Evolutionary conservation across 2,888 invertebrate genomes (phyloP).

Genomic region (Idaea straminata): DNA sequence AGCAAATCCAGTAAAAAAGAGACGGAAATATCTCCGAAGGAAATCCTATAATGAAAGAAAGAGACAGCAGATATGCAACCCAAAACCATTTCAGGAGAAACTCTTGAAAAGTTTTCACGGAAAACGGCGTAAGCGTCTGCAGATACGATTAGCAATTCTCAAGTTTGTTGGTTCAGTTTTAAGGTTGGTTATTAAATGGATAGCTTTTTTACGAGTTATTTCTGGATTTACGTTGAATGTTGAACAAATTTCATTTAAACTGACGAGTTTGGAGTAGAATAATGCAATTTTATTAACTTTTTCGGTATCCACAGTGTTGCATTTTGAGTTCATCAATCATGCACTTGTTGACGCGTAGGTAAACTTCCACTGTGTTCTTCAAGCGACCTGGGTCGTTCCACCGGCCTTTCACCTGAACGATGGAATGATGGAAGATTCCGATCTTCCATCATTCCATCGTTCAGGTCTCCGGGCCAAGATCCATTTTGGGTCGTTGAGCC

Average conservation of each 20-base stretch:
- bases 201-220: constrained; percentile 45
- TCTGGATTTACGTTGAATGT: constrained; percentile 54
- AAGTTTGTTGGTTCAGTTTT: neutral
- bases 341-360: neutral
- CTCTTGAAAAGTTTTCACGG: neutral
- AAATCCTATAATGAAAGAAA: neutral
- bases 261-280: constrained; percentile 67
- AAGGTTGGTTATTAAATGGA: constrained; percentile 21
- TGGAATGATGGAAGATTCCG: no score
- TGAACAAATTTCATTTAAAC: constrained; percentile 73
- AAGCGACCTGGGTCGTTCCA: no score
- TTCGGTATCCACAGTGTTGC: neutral
- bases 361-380: no score
- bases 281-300: constrained; percentile 31
- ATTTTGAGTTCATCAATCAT: neutral
- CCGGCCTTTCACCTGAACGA: no score
- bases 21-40: neutral
- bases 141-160: neutral
- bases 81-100: constrained; percentile 11
- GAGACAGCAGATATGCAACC: constrained; percentile 7
- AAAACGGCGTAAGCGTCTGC: neutral
- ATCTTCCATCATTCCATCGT: no score
- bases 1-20: neutral
- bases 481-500: no score
- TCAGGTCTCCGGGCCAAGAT: no score